Conservation (phyloP, 1,140 invertebrate species). For the Camponotus vicinus region DNA sequence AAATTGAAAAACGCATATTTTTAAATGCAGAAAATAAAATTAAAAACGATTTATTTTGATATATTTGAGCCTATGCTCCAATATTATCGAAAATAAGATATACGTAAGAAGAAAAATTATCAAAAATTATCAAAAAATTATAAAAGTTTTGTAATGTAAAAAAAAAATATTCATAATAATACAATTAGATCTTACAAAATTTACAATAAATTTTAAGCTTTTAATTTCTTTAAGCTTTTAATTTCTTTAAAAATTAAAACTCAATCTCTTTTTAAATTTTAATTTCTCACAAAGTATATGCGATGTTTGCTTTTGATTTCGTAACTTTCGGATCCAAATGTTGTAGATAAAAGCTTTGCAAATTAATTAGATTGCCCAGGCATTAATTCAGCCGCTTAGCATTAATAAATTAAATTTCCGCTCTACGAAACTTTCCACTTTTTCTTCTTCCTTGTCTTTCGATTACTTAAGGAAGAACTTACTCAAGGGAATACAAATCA, state of each 20-base stretch:
- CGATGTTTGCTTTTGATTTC: neutral
- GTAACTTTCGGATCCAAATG: slow-evolving; percentile 20
- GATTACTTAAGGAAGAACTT: slow-evolving; percentile 30
- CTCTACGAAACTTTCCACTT: slow-evolving; percentile 36
- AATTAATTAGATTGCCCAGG: slow-evolving; percentile 31
- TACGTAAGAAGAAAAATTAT: neutral
- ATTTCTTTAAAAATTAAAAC: no score
- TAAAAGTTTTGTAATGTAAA: neutral
- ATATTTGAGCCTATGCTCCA: neutral
- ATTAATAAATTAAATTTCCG: slow-evolving; percentile 44
- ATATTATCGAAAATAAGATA: neutral
- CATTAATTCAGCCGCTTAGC: slow-evolving; percentile 28
- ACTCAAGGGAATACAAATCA: slow-evolving; percentile 15
- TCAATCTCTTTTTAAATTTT: neutral
- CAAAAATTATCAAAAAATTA: neutral
- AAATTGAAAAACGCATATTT: neutral
- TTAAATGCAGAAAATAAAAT: no score
- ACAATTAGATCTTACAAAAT: neutral
- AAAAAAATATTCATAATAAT: neutral
- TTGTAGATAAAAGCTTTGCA: slow-evolving; percentile 35
- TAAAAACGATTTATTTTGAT: no score
- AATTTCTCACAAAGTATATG: neutral
- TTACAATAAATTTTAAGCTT: neutral
- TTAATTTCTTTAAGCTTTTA: no score
- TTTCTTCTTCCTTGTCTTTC: neutral